Percentiles rank a stretch among this genome's conserved stretches.
phyloP scores from a whole-genome alignment of 2,797 vertebrate species.

The Sandelia bainsii region DNA sequence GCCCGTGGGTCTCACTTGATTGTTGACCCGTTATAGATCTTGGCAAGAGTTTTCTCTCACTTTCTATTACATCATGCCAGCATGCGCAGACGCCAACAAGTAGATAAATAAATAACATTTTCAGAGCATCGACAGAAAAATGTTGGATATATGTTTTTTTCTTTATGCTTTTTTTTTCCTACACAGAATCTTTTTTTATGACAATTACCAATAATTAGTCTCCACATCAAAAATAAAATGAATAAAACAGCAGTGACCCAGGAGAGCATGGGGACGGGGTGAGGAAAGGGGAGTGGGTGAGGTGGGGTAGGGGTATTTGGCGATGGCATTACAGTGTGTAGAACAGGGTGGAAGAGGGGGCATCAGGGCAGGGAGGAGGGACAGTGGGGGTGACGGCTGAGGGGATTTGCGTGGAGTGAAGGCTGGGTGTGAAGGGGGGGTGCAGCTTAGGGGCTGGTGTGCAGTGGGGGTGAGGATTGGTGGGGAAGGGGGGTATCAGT shows the following conservation, averaged over 20 bases:
- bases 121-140: neutral
- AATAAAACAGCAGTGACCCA: constrained; percentile 70
- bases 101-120: constrained; percentile 29
- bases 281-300: constrained; percentile 28
- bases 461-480: constrained; percentile 55
- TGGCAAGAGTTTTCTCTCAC: constrained; percentile 34
- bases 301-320: constrained; percentile 54
- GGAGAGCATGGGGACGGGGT: constrained; percentile 33
- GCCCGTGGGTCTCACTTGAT: constrained; percentile 43
- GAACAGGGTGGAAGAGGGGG: constrained; percentile 62
- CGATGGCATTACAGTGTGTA: constrained; percentile 63
- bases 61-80: constrained; percentile 43
- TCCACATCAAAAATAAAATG: constrained; percentile 59
- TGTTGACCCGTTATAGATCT: constrained; percentile 52
- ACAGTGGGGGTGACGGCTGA: constrained; percentile 66
- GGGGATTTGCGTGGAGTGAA: constrained; percentile 74
- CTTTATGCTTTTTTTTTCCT: neutral
- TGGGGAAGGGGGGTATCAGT: constrained; percentile 77
- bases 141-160: constrained; percentile 1
- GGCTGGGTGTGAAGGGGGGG: constrained; percentile 54
- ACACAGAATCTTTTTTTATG: constrained; percentile 11
- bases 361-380: constrained; percentile 49
- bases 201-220: constrained; percentile 56
- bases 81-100: neutral
- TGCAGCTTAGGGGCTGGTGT: constrained; percentile 69